Evolutionary conservation across 2,113 vertebrate species (phyloP), one percentile per base, ranked within the genome.

Genomic region (Tinamus guttatus): DNA sequence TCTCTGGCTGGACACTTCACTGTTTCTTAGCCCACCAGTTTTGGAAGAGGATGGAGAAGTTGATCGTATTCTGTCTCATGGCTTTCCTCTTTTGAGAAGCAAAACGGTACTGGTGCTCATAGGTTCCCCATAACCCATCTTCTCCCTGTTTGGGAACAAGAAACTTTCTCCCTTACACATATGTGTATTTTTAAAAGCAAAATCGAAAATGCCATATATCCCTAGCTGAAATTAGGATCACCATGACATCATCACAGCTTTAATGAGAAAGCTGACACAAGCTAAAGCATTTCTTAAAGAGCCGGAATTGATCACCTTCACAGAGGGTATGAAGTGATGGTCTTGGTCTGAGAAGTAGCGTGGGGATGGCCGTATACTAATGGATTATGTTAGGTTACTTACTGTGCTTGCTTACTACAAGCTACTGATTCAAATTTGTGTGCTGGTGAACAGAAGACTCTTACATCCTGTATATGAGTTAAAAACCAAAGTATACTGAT

Each of bases 91-190:
- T 85, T 40, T 30, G 52, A 30, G 75, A 45, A 67, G 40, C n/a
- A 45, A 0, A 30, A 76, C 43, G 63, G 40, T 30, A 40, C 0
- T 27, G 45, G 16, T 77, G 36, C n/a, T 88, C 16, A 10, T 17
- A 70, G 49, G 59, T 27, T 70, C 1, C 10, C 14, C 17, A 2
- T 41, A 69, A 27, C 52, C 21, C 4, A 2, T 25, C 32, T 87
- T 36, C 14, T 67, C 41, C 40, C 32, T 80, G 40, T 56, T 56
- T 56, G 54, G 54, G 28, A 56, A 28, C 28, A 45, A 24, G 41
- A n/a, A 58, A 2, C 52, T 38, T 52, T 43, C 13, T 70, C 8
- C 5, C 8, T 77, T 70, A 8, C 0, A 0, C 28, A 7, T 40
- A 9, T 30, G 15, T 56, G 15, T 52, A 9, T 30, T 17, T 30